Evolutionary conservation across 2,888 invertebrate species (phyloP).

Genomic region (Salticus scenicus): DNA sequence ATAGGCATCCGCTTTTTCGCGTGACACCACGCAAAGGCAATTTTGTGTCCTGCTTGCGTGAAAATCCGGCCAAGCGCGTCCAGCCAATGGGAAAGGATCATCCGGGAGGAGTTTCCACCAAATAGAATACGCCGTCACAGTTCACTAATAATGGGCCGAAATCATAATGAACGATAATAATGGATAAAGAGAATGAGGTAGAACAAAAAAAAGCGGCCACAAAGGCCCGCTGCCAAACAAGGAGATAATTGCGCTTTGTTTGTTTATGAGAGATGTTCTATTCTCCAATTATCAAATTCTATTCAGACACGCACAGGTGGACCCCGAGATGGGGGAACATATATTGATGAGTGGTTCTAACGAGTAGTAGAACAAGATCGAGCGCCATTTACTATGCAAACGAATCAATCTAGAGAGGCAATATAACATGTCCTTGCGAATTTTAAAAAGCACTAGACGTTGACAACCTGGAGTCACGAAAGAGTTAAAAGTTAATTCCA

Average conservation of each 20-base stretch:
- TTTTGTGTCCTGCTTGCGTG: conserved; percentile 21
- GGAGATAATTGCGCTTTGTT: conserved; percentile 27
- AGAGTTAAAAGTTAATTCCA: neutral
- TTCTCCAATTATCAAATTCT: conserved; percentile 27
- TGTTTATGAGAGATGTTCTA: conserved; percentile 24
- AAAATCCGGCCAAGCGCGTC: conserved; percentile 22
- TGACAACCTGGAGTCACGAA: too few species aligned
- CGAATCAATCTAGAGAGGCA: conserved; percentile 22
- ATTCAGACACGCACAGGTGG: conserved; percentile 30
- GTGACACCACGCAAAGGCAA: conserved; percentile 22
- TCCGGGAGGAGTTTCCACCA: conserved; percentile 26
- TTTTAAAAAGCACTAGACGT: neutral
- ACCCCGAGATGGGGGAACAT: neutral
- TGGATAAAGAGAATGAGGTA: neutral
- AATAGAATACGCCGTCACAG: conserved; percentile 27
- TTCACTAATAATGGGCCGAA: conserved; percentile 48
- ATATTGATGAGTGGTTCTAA: conserved; percentile 13
- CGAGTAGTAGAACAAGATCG: conserved; percentile 33
- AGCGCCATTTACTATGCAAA: conserved; percentile 62
- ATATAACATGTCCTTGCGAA: conserved; percentile 7
- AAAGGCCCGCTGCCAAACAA: conserved; percentile 17
- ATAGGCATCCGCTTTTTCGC: conserved; percentile 27
- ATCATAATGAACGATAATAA: conserved; percentile 51
- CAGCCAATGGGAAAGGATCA: conserved; percentile 48
- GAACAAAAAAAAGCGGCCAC: neutral